Conservation (phyloP, 2,888 invertebrate genomes). For the Odontothrips loti region DNA sequence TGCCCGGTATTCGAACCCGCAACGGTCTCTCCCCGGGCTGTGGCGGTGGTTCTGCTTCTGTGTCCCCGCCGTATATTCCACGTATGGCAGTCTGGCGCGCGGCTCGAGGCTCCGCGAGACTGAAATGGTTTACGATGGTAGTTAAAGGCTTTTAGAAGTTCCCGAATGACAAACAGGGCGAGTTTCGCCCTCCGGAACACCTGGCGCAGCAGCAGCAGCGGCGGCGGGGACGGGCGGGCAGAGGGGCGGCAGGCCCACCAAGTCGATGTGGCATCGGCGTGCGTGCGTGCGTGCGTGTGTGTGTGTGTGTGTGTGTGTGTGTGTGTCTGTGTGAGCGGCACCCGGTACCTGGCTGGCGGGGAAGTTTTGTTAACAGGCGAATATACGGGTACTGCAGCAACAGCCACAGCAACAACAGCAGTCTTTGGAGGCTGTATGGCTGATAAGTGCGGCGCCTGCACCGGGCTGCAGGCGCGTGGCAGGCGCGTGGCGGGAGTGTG, state of each 20-base stretch:
- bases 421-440: background rate
- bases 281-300: background rate
- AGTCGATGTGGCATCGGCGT: background rate
- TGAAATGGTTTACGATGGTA: constrained; percentile 21
- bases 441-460: too few relatives aligned
- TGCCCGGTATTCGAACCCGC: too few relatives aligned
- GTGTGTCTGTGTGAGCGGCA: background rate
- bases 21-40: too few relatives aligned
- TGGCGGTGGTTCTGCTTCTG: too few relatives aligned
- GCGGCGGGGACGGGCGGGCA: background rate
- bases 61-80: background rate
- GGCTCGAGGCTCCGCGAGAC: background rate
- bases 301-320: background rate
- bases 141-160: constrained; percentile 24
- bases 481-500: too few relatives aligned
- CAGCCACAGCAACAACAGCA: too few relatives aligned
- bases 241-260: background rate
- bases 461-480: too few relatives aligned
- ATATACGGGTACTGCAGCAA: too few relatives aligned
- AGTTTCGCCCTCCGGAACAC: constrained; percentile 11
- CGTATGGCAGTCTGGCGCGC: background rate
- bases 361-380: too few relatives aligned
- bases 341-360: too few relatives aligned
- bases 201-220: background rate
- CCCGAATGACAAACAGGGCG: constrained; percentile 19